phyloP scores from a whole-genome alignment of 2,113 vertebrate genomes.

The Lepisosteus oculatus region DNA sequence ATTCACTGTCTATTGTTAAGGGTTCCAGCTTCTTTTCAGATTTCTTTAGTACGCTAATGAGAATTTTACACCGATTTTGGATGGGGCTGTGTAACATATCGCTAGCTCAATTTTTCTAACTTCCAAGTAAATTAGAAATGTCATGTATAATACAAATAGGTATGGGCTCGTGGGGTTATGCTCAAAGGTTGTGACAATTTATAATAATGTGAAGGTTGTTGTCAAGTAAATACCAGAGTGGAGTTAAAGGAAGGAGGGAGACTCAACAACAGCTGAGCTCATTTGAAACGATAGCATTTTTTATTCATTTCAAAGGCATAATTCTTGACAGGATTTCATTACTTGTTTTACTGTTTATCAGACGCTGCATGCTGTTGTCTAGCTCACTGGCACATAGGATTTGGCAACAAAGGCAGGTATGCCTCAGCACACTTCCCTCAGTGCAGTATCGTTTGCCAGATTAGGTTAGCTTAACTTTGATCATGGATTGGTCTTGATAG shows the following conservation, averaged over 20 bases:
- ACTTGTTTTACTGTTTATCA: background rate
- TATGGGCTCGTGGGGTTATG: conserved; percentile 35
- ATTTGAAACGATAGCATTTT: conserved; percentile 29
- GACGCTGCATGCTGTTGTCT: background rate
- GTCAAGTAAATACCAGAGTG: conserved; percentile 17
- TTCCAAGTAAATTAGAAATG: conserved; percentile 51
- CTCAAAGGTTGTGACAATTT: conserved; percentile 41
- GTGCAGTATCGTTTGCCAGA: background rate
- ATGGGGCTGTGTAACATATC: conserved; percentile 27
- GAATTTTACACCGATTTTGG: conserved; percentile 47
- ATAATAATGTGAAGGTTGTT: conserved; percentile 37
- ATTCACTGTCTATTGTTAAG: background rate
- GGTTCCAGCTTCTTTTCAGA: background rate
- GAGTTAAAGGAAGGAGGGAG: conserved; percentile 15
- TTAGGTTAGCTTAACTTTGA: background rate
- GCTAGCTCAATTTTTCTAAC: conserved; percentile 15
- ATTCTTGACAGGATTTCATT: conserved; percentile 6
- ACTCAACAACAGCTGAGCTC: conserved; percentile 22
- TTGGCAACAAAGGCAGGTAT: background rate
- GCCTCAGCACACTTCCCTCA: too few relatives aligned
- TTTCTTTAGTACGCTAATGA: conserved; percentile 40
- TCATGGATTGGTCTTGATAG: background rate
- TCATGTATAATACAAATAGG: conserved; percentile 42
- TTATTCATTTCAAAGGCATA: background rate
- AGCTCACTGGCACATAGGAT: background rate